Evolutionary conservation across 2,888 invertebrate genomes (phyloP), one percentile per base, ranked within the genome.

Genomic region (Nomada flava): DNA sequence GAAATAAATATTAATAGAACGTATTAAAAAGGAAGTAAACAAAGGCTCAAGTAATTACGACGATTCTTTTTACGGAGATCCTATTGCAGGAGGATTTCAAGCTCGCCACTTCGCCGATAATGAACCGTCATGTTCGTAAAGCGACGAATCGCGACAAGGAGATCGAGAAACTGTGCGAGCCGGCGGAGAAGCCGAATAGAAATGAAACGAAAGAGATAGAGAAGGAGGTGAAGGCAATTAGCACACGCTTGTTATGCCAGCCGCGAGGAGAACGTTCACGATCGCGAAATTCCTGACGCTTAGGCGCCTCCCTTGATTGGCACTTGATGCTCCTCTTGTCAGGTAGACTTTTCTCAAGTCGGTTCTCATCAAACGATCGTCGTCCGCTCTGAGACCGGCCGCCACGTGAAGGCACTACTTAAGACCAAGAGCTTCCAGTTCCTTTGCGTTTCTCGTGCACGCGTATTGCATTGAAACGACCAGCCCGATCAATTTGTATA

Each of bases 201-300:
- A 69, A 57, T 4, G 62, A 50, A 64, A 42, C 68, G 68, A 67
- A 82, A 63, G 75, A 64, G 76, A 73, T 65, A 82, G 82, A 82
- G 69, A 67, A 67, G 76, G 82, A 83, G 77, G 62, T 52, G 73
- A 76, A 71, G 82, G 89, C 90, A 92, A 92, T 92, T 92, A 92
- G 91, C 91, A 89, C 91, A 88, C 91, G 87, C 87, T 92, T 92
- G 88, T 85, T 79, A 92, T 91, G 91, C 91, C 63, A 73, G 60
- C 57, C 83, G 73, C 83, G 76, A 84, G 63, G 74, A 76, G 82
- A 85, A 86, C 83, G 82, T 79, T 75, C 86, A 73, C 85, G 86
- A 89, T 89, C 88, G 84, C 74, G 76, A 74, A 81, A 88, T 88
- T 88, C 87, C 88, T 86, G 80, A 74, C 81, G 77, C 84, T 74